Conservation (phyloP, 2,113 vertebrate genomes). For the Lagopus muta region DNA sequence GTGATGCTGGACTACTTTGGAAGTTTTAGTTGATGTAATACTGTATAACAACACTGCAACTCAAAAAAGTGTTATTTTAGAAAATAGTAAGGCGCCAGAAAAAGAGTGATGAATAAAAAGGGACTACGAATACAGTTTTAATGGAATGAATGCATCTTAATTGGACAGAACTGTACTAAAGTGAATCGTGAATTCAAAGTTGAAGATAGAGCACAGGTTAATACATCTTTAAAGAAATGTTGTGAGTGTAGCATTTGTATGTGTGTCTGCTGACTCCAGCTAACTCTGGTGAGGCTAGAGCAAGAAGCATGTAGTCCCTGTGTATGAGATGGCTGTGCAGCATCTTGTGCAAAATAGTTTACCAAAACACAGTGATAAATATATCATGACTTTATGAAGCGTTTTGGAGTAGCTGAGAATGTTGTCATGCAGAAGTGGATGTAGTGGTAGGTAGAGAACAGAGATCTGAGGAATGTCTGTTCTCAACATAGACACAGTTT, state of each 20-base stretch:
- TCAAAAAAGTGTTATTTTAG: neutral
- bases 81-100: neutral
- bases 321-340: neutral
- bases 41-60: neutral
- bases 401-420: neutral
- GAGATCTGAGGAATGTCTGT: neutral
- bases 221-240: neutral
- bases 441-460: neutral
- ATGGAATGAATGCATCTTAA: neutral
- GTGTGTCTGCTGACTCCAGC: neutral
- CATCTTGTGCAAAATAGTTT: neutral
- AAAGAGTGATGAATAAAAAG: neutral
- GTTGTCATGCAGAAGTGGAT: neutral
- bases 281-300: neutral
- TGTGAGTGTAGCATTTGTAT: neutral
- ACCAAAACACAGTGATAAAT: neutral
- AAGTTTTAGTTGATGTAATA: neutral
- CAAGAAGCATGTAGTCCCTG: neutral
- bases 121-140: neutral
- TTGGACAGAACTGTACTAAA: neutral
- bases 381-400: neutral
- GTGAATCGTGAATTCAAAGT: neutral
- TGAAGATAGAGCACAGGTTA: neutral
- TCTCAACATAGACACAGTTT: neutral
- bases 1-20: neutral